Conservation (phyloP, 2,888 invertebrate species). For the Papilio protenor region DNA sequence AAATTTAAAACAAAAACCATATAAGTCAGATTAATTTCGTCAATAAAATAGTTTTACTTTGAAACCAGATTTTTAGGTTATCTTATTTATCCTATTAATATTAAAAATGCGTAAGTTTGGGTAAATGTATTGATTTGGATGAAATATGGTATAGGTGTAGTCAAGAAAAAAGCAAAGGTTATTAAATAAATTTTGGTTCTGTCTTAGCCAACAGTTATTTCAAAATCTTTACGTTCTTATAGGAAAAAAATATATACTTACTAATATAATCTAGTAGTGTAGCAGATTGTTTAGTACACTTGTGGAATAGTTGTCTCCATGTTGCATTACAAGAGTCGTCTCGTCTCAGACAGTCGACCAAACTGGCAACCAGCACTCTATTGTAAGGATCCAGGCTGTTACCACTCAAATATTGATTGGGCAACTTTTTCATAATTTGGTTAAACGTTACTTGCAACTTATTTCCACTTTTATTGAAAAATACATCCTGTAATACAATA, state of each 20-base stretch:
- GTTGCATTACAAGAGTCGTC: conserved; percentile 87
- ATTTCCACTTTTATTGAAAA: conserved; percentile 75
- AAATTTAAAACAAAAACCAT: background rate
- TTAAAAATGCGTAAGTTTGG: no score
- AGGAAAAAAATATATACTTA: conserved; percentile 56
- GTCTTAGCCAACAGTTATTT: no score
- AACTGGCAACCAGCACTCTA: conserved; percentile 84
- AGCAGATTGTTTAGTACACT: conserved; percentile 87
- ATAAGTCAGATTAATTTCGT: background rate
- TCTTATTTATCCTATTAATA: no score
- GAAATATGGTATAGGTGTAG: no score
- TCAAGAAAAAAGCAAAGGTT: no score
- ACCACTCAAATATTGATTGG: conserved; percentile 77
- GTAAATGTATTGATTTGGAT: no score
- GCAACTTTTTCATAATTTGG: conserved; percentile 86
- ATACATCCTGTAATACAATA: conserved; percentile 69
- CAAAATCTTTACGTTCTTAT: background rate
- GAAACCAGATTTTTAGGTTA: no score
- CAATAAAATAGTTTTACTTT: no score
- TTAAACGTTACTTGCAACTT: conserved; percentile 84
- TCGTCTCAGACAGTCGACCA: conserved; percentile 84
- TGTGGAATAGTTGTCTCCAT: conserved; percentile 88
- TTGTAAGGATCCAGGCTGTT: conserved; percentile 75
- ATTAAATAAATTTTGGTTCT: no score
- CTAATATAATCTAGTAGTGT: conserved; percentile 85